Evolutionary conservation across 2,797 vertebrate species (phyloP), one percentile per base, ranked within the genome.

Genomic region (Xyrichtys novacula): DNA sequence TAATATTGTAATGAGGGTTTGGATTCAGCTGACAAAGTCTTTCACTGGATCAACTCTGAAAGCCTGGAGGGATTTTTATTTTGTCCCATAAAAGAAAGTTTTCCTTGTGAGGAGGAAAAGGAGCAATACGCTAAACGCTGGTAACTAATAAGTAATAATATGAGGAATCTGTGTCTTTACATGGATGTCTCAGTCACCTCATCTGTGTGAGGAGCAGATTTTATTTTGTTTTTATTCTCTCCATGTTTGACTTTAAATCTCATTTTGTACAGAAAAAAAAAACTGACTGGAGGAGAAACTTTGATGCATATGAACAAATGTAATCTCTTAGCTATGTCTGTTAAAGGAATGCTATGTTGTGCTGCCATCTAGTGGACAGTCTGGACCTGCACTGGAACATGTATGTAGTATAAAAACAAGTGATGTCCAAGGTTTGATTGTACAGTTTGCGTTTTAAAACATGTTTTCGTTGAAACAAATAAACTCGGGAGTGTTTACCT

Each of bases 341-440:
- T 14, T 17, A 23, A 12, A 71, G 15, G 39, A 58, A 29, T 19
- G 52, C 49, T 44, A 32, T 68, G 65, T 53, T 43, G 19, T 81
- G 84, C 74, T 80, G 80, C 86, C 86, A 23, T 16, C 82, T 54
- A 3, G 80, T 85, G 85, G 64, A 58, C 59, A 32, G 43, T 47
- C 29, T 55, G 50, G 11, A 15, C 28, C 31, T 31, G 29, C 48
- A 69, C 54, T 48, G 52, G 64, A 11, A 3, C 43, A 10, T 67
- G 52, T 66, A 16, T 60, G 48, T 60, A 47, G 40, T 0, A 5
- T 29, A 25, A 20, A n/a, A 44, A 10, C 3, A 16, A 42, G 57
- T 54, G 32, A 40, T 22, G 47, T 69, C 4, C 12, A 29, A 38
- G 49, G 28, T 60, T 3, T 36, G 16, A 49, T 31, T 11, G 20